Conservation (phyloP, 1,140 invertebrate species). For the Apis mellifera region Amel_HAv3.1 CM009945.2:2218501-2219000, state of each 20-base stretch:
- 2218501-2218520: too few relatives aligned
- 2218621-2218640: background rate
- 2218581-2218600: background rate
- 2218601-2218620: background rate
- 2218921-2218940: background rate
- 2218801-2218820: constrained; percentile 19
- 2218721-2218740: constrained; percentile 47
- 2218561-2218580: background rate
- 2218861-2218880: background rate
- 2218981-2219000: too few relatives aligned
- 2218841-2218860: background rate
- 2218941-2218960: too few relatives aligned
- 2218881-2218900: background rate
- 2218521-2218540: too few relatives aligned
- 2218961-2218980: too few relatives aligned
- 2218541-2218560: too few relatives aligned
- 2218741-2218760: constrained; percentile 32
- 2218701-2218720: constrained; percentile 47
- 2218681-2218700: constrained; percentile 53
- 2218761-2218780: constrained; percentile 47
- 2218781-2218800: constrained; percentile 14
- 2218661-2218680: background rate
- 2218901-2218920: background rate
- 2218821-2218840: background rate
- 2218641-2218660: constrained; percentile 16